Conservation (phyloP, 2,113 vertebrate species). For the Chloropsis hardwickii region DNA sequence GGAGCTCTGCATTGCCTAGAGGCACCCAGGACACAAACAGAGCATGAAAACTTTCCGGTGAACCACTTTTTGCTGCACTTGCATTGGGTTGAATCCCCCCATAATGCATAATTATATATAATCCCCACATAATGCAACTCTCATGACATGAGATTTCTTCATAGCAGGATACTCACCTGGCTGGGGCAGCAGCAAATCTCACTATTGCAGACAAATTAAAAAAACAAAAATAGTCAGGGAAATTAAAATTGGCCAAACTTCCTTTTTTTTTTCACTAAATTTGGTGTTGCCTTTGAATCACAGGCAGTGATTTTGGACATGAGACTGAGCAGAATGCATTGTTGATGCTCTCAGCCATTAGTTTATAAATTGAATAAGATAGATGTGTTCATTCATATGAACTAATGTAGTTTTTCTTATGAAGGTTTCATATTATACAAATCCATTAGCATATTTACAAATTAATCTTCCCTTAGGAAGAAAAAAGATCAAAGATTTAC, state of each 20-base stretch:
- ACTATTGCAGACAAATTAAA: neutral
- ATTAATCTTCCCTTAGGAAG: slow-evolving; percentile 82
- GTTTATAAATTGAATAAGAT: slow-evolving; percentile 76
- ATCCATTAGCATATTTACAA: slow-evolving; percentile 84
- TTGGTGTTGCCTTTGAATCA: neutral
- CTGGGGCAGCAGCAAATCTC: neutral
- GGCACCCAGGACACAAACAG: neutral
- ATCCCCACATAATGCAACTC: neutral
- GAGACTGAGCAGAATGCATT: slow-evolving; percentile 53
- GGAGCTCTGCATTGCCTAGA: neutral
- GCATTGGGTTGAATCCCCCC: neutral
- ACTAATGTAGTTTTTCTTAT: slow-evolving; percentile 76
- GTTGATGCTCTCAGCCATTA: slow-evolving; percentile 72
- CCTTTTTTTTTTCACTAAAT: neutral
- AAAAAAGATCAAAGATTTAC: slow-evolving; percentile 76
- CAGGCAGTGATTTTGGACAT: slow-evolving; percentile 53
- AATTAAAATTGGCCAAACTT: neutral
- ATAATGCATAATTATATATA: no score
- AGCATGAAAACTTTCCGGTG: neutral
- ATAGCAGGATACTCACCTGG: neutral
- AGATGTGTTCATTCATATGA: slow-evolving; percentile 78
- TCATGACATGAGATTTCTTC: neutral
- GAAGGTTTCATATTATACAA: slow-evolving; percentile 80
- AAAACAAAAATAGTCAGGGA: neutral
- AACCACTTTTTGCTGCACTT: neutral